phyloP scores from a whole-genome alignment of 1,140 invertebrate genomes.

The Ditylenchus dipsaci region DNA sequence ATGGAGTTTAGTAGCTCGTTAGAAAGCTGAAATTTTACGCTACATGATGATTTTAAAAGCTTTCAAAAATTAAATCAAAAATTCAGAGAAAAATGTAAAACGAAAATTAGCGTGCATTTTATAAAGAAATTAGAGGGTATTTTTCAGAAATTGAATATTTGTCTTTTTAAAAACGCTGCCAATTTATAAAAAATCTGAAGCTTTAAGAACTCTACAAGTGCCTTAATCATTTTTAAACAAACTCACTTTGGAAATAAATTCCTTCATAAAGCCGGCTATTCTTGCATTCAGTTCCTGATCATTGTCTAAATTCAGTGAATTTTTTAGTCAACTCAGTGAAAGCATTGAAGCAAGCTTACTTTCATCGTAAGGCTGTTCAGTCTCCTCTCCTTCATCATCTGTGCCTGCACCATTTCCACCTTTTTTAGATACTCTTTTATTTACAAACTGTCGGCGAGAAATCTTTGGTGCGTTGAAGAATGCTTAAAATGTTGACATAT shows the following conservation, averaged over 20 bases:
- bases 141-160: too few species aligned
- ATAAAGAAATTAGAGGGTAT: too few species aligned
- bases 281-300: conserved; percentile 9
- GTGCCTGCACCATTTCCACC: neutral
- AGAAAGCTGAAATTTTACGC: too few species aligned
- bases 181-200: too few species aligned
- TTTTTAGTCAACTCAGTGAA: neutral
- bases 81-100: too few species aligned
- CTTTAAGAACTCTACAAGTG: too few species aligned
- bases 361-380: neutral
- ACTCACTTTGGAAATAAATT: conserved; percentile 12
- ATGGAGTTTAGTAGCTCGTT: too few species aligned
- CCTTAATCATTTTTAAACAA: too few species aligned
- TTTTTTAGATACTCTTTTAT: neutral
- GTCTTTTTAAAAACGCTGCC: too few species aligned
- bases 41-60: too few species aligned
- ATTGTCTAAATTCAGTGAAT: neutral
- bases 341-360: neutral
- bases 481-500: neutral
- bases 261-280: conserved; percentile 9
- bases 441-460: neutral
- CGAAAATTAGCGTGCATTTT: too few species aligned
- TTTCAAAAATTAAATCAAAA: too few species aligned
- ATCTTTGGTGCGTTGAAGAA: conserved; percentile 9
- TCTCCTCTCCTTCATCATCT: conserved; percentile 3